These are phyloP conservation scores for Philhelius pedissequus DNA, from an alignment of 2,888 invertebrate genomes.

Conservation along the genomic window DNA sequence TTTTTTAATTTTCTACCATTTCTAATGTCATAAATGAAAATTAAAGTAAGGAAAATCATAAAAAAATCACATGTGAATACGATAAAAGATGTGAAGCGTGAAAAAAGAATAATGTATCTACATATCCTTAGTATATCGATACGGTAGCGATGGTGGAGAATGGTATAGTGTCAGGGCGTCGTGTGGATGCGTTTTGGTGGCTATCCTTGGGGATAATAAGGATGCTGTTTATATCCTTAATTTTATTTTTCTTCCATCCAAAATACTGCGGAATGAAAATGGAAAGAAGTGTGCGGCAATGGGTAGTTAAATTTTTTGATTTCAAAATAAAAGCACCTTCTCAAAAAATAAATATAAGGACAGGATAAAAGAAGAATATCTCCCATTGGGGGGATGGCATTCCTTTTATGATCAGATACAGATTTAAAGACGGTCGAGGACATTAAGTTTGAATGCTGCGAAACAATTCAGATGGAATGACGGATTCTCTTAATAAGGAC, in stretches of 20 bases:
- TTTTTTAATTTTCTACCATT: conserved; percentile 62
- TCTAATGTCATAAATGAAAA: conserved; percentile 54
- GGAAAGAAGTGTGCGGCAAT: conserved; percentile 1
- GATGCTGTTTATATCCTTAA: conserved; percentile 50
- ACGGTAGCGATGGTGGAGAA: neutral
- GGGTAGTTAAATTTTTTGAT: conserved; percentile 64
- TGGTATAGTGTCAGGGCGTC: neutral
- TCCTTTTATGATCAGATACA: conserved; percentile 48
- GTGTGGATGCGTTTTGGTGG: conserved; percentile 13
- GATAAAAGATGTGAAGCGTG: conserved; percentile 62
- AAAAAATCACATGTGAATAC: conserved; percentile 58
- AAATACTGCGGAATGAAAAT: conserved; percentile 1
- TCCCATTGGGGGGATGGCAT: conserved; percentile 12
- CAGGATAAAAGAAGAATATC: conserved; percentile 3
- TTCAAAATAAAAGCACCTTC: conserved; percentile 61
- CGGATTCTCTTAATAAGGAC: conserved; percentile 19
- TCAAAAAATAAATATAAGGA: neutral
- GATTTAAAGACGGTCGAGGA: conserved; percentile 63
- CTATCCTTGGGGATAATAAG: conserved; percentile 31
- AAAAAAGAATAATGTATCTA: conserved; percentile 35
- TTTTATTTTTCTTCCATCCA: conserved; percentile 25
- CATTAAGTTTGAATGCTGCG: conserved; percentile 41
- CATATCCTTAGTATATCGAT: neutral
- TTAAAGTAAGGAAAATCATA: conserved; percentile 55
- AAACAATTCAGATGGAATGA: neutral